phyloP scores from a whole-genome alignment of 2,797 vertebrate genomes.

The Chaetophractus vellerosus region DNA sequence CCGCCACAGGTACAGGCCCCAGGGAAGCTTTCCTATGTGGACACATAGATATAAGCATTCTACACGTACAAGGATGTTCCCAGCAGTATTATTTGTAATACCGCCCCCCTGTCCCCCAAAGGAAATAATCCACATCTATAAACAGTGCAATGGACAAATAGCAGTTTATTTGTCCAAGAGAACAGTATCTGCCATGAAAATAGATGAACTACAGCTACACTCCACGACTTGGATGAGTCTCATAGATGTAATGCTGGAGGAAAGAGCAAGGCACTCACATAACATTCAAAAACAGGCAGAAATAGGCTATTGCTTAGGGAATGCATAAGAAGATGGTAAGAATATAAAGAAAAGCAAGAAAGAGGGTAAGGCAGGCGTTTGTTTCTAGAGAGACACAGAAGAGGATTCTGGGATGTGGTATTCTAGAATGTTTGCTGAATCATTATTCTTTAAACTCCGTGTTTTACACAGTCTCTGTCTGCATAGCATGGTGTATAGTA shows the following conservation, averaged over 20 bases:
- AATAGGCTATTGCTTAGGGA: neutral
- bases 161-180: neutral
- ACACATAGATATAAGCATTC: neutral
- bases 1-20: neutral
- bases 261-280: neutral
- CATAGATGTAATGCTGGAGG: neutral
- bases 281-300: neutral
- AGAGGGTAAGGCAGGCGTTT: neutral
- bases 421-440: neutral
- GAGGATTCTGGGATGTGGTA: neutral
- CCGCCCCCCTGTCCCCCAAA: neutral
- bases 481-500: neutral
- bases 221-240: neutral
- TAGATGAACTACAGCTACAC: neutral
- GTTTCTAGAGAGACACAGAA: neutral
- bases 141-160: neutral
- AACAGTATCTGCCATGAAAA: neutral
- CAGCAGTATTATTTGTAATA: neutral
- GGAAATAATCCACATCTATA: neutral
- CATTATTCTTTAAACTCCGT: conserved; percentile 16
- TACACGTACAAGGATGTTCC: neutral
- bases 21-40: neutral
- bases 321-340: neutral
- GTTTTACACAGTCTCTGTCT: neutral
- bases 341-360: neutral